Evolutionary conservation across 1,140 invertebrate genomes (phyloP).

Genomic region (Centruroides sculpturatus): DNA sequence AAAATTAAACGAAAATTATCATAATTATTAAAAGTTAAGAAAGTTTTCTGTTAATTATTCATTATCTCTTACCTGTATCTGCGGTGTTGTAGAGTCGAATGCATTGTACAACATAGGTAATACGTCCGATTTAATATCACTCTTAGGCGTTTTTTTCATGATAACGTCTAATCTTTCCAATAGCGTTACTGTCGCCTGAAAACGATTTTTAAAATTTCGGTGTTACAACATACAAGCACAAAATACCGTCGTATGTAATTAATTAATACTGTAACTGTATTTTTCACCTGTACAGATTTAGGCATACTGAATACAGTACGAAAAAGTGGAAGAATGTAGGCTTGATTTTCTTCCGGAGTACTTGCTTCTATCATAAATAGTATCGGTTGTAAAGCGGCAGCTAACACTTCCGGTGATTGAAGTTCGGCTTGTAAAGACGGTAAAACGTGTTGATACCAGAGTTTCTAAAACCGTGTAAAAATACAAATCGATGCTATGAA

Average conservation of each 20-base stretch:
- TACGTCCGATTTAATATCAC: slow-evolving; percentile 63
- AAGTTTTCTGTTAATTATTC: too few relatives aligned
- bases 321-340: slow-evolving; percentile 62
- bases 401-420: slow-evolving; percentile 65
- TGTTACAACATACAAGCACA: too few relatives aligned
- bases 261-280: too few relatives aligned
- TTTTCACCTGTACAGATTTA: slow-evolving; percentile 50
- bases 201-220: too few relatives aligned
- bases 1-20: too few relatives aligned
- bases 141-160: slow-evolving; percentile 66
- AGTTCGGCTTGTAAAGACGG: slow-evolving; percentile 73
- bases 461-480: slow-evolving; percentile 52
- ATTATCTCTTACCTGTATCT: slow-evolving; percentile 60
- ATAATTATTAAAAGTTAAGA: too few relatives aligned
- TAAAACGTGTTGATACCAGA: slow-evolving; percentile 89
- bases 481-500: too few relatives aligned
- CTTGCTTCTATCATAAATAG: slow-evolving; percentile 73
- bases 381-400: slow-evolving; percentile 72
- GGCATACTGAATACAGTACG: slow-evolving; percentile 61
- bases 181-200: slow-evolving; percentile 71
- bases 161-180: slow-evolving; percentile 84
- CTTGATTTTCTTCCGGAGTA: slow-evolving; percentile 63
- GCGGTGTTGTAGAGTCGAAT: slow-evolving; percentile 75
- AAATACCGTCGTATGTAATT: too few relatives aligned
- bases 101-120: slow-evolving; percentile 75